Conservation (phyloP, 35 echinoderm and acorn worm genomes). For the Hemicentrotus pulcherrimus region DNA sequence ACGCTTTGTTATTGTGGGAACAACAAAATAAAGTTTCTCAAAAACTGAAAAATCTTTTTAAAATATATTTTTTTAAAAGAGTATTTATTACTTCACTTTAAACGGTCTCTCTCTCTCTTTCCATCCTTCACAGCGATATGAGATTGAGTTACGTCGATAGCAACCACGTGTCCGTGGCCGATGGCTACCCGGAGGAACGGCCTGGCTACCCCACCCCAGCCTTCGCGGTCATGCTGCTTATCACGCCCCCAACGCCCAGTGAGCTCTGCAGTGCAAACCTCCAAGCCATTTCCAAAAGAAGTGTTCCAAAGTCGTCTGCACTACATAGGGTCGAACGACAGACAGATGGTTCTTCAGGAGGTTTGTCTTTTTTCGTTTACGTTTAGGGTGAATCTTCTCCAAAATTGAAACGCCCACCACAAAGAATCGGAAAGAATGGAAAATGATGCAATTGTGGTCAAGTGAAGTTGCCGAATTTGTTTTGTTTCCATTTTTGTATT, state of each 20-base stretch:
- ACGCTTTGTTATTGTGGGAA: too few relatives aligned
- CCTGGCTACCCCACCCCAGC: background rate
- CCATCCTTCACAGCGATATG: background rate
- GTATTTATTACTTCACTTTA: background rate
- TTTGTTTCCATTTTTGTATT: too few relatives aligned
- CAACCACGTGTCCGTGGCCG: conserved; percentile 13
- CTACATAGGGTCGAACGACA: background rate
- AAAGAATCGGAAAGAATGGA: too few relatives aligned
- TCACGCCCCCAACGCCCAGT: conserved; percentile 24
- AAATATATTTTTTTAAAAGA: too few relatives aligned
- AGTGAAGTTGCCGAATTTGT: too few relatives aligned
- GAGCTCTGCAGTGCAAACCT: background rate
- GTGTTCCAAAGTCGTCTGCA: background rate
- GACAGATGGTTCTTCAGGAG: background rate
- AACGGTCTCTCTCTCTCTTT: background rate
- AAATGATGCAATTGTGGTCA: too few relatives aligned
- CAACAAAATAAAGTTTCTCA: too few relatives aligned
- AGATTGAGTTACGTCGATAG: conserved; percentile 16
- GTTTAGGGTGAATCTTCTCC: background rate
- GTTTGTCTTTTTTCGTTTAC: background rate
- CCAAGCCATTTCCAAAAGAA: background rate
- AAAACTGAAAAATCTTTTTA: too few relatives aligned
- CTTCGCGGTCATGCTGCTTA: conserved; percentile 15
- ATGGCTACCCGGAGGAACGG: conserved; percentile 6
- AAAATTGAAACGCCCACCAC: background rate